These are phyloP conservation scores for Brenthis hecate DNA, from an alignment of 2,888 invertebrate species.

Conservation along the genomic window DNA sequence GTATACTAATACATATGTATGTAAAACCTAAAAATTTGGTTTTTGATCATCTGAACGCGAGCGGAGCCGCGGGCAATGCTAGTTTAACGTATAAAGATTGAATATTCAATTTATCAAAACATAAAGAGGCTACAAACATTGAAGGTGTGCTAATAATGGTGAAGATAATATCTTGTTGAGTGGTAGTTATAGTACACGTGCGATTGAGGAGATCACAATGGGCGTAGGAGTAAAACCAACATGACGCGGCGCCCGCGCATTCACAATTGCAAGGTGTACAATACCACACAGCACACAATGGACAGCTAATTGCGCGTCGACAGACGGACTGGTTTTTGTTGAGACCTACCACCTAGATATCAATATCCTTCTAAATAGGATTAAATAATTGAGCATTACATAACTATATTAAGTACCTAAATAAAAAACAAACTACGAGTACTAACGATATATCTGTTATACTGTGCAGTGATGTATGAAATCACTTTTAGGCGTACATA, in stretches of 20 bases:
- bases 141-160: slow-evolving; percentile 62
- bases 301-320: slow-evolving; percentile 78
- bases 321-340: slow-evolving; percentile 64
- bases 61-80: too few relatives aligned
- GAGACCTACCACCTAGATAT: slow-evolving; percentile 41
- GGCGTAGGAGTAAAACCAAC: slow-evolving; percentile 77
- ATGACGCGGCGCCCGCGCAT: slow-evolving; percentile 61
- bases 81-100: too few relatives aligned
- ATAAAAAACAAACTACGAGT: background rate
- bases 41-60: too few relatives aligned
- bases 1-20: too few relatives aligned
- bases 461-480: slow-evolving; percentile 26
- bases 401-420: background rate
- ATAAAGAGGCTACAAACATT: slow-evolving; percentile 46
- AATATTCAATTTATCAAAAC: slow-evolving; percentile 3
- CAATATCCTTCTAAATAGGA: slow-evolving; percentile 35
- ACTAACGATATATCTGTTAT: slow-evolving; percentile 1
- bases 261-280: slow-evolving; percentile 50
- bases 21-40: too few relatives aligned
- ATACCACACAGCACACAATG: slow-evolving; percentile 63
- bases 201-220: slow-evolving; percentile 69
- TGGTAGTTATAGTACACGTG: slow-evolving; percentile 58
- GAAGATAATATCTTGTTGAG: slow-evolving; percentile 72
- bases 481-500: slow-evolving; percentile 36
- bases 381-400: background rate